Percentiles rank a stretch among this genome's conserved stretches.
Evolutionary conservation across 2,888 invertebrate genomes (phyloP).

Genomic region (Habrosyne pyritoides): DNA sequence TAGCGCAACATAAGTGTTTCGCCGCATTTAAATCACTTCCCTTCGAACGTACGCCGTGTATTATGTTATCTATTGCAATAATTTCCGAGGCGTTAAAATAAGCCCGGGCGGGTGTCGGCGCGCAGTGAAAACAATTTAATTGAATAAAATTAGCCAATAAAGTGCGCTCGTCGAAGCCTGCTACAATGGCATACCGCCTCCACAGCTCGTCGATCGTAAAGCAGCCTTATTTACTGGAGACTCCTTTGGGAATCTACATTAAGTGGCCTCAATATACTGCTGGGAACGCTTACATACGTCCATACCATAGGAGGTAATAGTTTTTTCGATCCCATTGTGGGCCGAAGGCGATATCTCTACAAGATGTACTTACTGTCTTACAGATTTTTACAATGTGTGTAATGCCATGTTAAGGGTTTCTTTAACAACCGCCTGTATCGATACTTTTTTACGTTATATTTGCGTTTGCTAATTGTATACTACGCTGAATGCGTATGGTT

Average conservation of each 20-base stretch:
- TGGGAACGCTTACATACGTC: slow-evolving; percentile 55
- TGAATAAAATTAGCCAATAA: slow-evolving; percentile 83
- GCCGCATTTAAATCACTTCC: slow-evolving; percentile 55
- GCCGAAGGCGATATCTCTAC: slow-evolving; percentile 35
- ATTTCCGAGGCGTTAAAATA: slow-evolving; percentile 73
- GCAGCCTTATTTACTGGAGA: slow-evolving; percentile 69
- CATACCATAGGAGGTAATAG: slow-evolving; percentile 54
- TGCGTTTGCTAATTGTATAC: neutral
- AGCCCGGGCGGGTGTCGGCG: slow-evolving; percentile 48
- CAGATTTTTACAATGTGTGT: slow-evolving; percentile 29
- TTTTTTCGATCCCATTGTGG: slow-evolving; percentile 49
- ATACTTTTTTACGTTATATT: neutral
- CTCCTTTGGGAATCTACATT: slow-evolving; percentile 70
- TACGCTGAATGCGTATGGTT: too few relatives aligned
- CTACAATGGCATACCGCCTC: slow-evolving; percentile 79
- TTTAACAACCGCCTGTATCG: slow-evolving; percentile 8
- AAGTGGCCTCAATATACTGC: slow-evolving; percentile 63
- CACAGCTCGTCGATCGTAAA: slow-evolving; percentile 62
- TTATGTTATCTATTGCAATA: slow-evolving; percentile 73
- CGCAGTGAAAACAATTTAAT: slow-evolving; percentile 77
- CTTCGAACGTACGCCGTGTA: slow-evolving; percentile 44
- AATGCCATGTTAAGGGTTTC: slow-evolving; percentile 11
- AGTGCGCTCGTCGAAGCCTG: slow-evolving; percentile 65
- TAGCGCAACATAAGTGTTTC: slow-evolving; percentile 37
- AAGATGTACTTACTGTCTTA: slow-evolving; percentile 30